Percentiles rank a stretch among this genome's conserved stretches.
Evolutionary conservation across 2,113 vertebrate species (phyloP).

Genomic region (Nematolebias whitei): DNA sequence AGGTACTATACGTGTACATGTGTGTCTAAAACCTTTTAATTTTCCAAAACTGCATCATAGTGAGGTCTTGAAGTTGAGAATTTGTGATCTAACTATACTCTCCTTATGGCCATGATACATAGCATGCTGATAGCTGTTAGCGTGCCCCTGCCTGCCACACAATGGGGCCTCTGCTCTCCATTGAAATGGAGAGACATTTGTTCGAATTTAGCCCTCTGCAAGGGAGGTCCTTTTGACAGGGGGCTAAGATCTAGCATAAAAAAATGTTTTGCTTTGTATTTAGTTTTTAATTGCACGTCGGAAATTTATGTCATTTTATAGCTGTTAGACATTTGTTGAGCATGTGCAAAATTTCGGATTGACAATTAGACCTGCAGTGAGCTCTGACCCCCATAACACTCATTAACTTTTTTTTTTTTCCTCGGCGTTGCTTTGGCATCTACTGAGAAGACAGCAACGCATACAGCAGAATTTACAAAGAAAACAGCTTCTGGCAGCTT

Average conservation of each 20-base stretch:
- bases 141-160: conserved; percentile 59
- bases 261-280: conserved; percentile 8
- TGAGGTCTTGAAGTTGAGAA: conserved; percentile 44
- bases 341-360: conserved; percentile 12
- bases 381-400: conserved; percentile 40
- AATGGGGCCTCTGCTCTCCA: conserved; percentile 40
- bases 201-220: conserved; percentile 60
- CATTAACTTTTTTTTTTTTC: conserved; percentile 55
- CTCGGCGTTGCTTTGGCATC: conserved; percentile 49
- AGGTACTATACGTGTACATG: too few species aligned
- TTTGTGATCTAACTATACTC: conserved; percentile 30
- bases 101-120: conserved; percentile 32
- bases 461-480: conserved; percentile 62
- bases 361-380: conserved; percentile 38
- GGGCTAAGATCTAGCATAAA: conserved; percentile 39
- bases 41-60: conserved; percentile 26
- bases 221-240: conserved; percentile 60
- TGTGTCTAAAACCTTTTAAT: conserved; percentile 41
- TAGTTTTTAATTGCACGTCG: conserved; percentile 5
- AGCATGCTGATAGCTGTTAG: conserved; percentile 38
- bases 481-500: conserved; percentile 74
- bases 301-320: neutral
- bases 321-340: conserved; percentile 20
- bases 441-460: conserved; percentile 65
- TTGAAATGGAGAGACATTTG: neutral